A percentile compares a stretch with the other conserved stretches of the same genome.
Evolutionary conservation across 2,113 vertebrate species (phyloP).

Genomic region (Dasyornis broadbenti): DNA sequence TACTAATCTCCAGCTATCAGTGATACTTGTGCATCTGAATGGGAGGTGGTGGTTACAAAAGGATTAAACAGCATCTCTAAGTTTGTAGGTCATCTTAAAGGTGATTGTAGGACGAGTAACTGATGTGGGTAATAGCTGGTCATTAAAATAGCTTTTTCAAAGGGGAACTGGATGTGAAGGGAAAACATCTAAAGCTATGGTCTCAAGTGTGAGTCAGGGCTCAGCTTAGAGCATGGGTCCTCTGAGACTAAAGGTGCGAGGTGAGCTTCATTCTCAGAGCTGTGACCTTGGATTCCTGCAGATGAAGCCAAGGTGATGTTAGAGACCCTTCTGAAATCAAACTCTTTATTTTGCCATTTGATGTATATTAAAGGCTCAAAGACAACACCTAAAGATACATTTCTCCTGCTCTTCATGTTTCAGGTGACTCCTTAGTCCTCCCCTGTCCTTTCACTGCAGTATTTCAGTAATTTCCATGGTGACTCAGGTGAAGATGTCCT

Average conservation of each 20-base stretch:
- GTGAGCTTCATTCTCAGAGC: neutral
- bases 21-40: neutral
- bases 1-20: neutral
- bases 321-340: neutral
- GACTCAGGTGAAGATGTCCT: neutral
- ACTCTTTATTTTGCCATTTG: neutral
- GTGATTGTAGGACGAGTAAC: neutral
- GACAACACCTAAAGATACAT: neutral
- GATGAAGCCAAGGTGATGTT: neutral
- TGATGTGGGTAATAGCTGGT: neutral
- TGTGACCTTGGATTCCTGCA: neutral
- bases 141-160: neutral
- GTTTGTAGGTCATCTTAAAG: neutral
- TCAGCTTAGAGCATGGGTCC: neutral
- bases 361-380: neutral
- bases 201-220: neutral
- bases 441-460: neutral
- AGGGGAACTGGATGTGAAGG: neutral
- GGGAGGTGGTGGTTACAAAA: neutral
- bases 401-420: neutral
- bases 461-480: neutral
- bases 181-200: neutral
- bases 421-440: neutral
- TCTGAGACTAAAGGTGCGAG: neutral
- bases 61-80: neutral